phyloP scores from a whole-genome alignment of 2,797 vertebrate genomes.

The Pogonophryne albipinna region DNA sequence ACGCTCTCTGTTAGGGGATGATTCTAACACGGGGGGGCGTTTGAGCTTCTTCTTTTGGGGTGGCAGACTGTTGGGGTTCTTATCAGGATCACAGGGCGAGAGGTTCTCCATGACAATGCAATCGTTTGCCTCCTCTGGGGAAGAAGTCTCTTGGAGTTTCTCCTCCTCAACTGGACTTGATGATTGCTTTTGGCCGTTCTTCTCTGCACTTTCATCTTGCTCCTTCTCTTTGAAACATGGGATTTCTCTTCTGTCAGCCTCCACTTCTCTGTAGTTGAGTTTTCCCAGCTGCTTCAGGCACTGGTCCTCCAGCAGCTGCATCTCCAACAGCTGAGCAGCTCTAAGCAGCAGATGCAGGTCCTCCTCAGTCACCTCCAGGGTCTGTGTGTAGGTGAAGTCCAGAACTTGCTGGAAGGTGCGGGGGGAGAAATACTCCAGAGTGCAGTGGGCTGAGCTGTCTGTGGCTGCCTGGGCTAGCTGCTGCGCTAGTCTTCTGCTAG shows the following conservation, averaged over 20 bases:
- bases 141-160: conserved; percentile 3
- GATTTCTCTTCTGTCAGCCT: neutral
- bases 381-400: conserved; percentile 85
- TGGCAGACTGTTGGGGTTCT: conserved; percentile 20
- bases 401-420: conserved; percentile 88
- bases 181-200: conserved; percentile 4
- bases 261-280: conserved; percentile 30
- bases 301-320: conserved; percentile 83
- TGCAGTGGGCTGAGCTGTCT: conserved; percentile 69
- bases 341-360: conserved; percentile 83
- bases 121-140: neutral
- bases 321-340: conserved; percentile 84
- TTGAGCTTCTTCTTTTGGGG: conserved; percentile 54
- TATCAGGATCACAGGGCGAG: conserved; percentile 18
- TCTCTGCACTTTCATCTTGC: conserved; percentile 9
- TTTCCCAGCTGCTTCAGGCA: conserved; percentile 76
- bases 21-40: conserved; percentile 23
- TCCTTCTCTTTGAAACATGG: conserved; percentile 42
- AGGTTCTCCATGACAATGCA: conserved; percentile 26
- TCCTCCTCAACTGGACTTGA: conserved; percentile 7
- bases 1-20: conserved; percentile 59
- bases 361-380: conserved; percentile 80
- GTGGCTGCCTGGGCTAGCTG: conserved; percentile 62
- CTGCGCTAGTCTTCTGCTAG: conserved; percentile 82
- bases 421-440: conserved; percentile 81